Evolutionary conservation across 1,140 invertebrate genomes (phyloP).

Genomic region (Orius insidiosus): DNA sequence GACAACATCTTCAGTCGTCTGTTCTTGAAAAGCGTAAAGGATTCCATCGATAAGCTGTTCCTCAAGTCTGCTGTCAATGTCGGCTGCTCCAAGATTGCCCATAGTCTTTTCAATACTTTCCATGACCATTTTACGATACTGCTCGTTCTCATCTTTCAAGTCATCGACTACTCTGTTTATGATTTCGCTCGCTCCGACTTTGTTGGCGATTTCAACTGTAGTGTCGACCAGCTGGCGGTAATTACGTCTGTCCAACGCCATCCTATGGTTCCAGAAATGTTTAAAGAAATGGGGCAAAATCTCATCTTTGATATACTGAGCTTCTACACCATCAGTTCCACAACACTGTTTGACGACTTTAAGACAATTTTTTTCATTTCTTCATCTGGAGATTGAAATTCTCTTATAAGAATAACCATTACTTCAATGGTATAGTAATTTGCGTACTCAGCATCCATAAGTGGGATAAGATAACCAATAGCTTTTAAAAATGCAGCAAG

Average conservation of each 20-base stretch:
- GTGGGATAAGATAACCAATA: constrained; percentile 95
- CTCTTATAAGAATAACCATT: constrained; percentile 97
- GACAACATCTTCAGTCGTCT: constrained; percentile 98
- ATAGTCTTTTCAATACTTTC: constrained; percentile 99
- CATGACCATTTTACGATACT: constrained; percentile 99
- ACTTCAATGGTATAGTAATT: constrained; percentile 99
- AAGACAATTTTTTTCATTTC: constrained; percentile 99
- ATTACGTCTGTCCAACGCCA: constrained; percentile 95
- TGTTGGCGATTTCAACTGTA: constrained; percentile 99
- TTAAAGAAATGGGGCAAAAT: constrained; percentile 98
- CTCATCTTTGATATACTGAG: constrained; percentile 98
- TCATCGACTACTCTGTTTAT: constrained; percentile 97
- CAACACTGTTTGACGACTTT: constrained; percentile 99
- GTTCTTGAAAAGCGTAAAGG: constrained; percentile 98
- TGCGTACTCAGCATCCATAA: constrained; percentile 99
- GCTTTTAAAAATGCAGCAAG: constrained; percentile 97
- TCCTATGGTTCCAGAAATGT: constrained; percentile 99
- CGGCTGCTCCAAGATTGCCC: constrained; percentile 90
- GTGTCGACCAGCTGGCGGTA: constrained; percentile 93
- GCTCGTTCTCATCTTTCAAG: constrained; percentile 98
- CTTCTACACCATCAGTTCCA: constrained; percentile 97
- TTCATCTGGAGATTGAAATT: constrained; percentile 99
- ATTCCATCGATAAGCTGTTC: constrained; percentile 99
- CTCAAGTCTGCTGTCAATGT: constrained; percentile 93
- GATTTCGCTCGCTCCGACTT: constrained; percentile 97